These are phyloP conservation scores for Mus minutoides DNA, from an alignment of 2,797 vertebrate species.

Conservation along the genomic window DNA sequence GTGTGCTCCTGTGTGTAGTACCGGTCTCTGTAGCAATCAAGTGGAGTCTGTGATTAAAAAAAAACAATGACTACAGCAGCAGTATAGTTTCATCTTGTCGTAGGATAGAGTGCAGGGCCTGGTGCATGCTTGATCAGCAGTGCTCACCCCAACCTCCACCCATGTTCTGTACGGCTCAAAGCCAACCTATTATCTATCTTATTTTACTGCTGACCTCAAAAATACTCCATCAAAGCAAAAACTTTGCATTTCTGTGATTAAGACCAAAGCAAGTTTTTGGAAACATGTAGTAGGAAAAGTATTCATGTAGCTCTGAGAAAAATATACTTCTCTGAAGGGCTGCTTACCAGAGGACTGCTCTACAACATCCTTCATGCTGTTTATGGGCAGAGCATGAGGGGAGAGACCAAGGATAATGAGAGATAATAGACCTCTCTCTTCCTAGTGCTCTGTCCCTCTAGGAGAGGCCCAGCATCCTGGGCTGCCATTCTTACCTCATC, in stretches of 20 bases:
- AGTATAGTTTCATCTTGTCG: neutral
- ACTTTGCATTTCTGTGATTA: slow-evolving; percentile 56
- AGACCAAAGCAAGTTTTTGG: slow-evolving; percentile 59
- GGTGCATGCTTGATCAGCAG: too few relatives aligned
- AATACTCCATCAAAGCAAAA: slow-evolving; percentile 59
- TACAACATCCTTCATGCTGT: neutral
- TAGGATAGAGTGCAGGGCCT: neutral
- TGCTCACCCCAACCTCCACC: neutral
- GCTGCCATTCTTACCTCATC: neutral
- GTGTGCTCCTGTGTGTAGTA: neutral
- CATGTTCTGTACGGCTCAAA: neutral
- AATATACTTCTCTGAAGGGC: neutral
- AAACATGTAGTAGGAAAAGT: neutral
- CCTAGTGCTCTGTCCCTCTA: neutral
- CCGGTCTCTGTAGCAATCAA: neutral
- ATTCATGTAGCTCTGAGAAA: neutral
- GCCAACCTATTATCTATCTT: slow-evolving; percentile 38
- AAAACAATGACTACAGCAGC: slow-evolving; percentile 20
- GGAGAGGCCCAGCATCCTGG: neutral
- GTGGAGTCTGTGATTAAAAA: neutral
- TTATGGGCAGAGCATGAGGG: neutral
- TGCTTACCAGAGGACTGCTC: neutral
- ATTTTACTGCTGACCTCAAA: slow-evolving; percentile 48
- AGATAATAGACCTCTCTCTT: neutral
- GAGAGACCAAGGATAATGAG: slow-evolving; percentile 34